Conservation (phyloP, 2,797 vertebrate species). For the Eupleurogrammus muticus region DNA sequence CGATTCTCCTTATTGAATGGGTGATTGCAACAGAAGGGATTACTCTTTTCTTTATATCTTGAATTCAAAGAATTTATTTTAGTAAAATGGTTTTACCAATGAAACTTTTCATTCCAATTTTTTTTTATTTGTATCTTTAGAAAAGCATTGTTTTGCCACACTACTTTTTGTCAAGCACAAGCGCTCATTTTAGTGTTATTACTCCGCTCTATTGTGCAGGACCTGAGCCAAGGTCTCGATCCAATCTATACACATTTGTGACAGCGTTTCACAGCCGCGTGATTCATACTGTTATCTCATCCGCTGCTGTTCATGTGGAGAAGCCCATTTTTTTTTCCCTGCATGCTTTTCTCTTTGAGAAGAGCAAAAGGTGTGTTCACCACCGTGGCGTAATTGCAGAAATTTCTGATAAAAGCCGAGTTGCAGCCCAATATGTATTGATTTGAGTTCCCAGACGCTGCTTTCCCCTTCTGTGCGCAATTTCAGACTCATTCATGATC, state of each 20-base stretch:
- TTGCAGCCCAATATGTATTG: slow-evolving; percentile 53
- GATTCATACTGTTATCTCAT: slow-evolving; percentile 40
- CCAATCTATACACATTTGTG: slow-evolving; percentile 60
- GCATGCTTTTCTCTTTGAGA: slow-evolving; percentile 21
- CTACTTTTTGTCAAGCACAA: slow-evolving; percentile 18
- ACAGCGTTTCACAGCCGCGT: slow-evolving; percentile 47
- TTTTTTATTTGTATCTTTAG: no score
- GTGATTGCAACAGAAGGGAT: no score
- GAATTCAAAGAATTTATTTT: slow-evolving; percentile 4
- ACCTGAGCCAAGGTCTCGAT: slow-evolving; percentile 65
- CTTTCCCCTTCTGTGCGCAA: slow-evolving; percentile 33
- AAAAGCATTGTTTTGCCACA: neutral
- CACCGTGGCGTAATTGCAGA: slow-evolving; percentile 30
- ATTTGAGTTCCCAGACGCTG: slow-evolving; percentile 48
- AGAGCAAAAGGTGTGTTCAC: slow-evolving; percentile 27
- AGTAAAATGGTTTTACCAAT: neutral
- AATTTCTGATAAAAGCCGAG: slow-evolving; percentile 18
- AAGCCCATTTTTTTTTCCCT: slow-evolving; percentile 6
- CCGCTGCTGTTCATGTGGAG: slow-evolving; percentile 35
- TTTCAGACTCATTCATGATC: slow-evolving; percentile 53
- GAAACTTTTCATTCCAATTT: neutral
- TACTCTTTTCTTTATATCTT: no score
- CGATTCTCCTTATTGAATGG: slow-evolving; percentile 6
- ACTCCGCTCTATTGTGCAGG: slow-evolving; percentile 48
- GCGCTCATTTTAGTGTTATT: slow-evolving; percentile 52